Conservation (phyloP, 2,113 vertebrate species). For the Morone chrysops region DNA sequence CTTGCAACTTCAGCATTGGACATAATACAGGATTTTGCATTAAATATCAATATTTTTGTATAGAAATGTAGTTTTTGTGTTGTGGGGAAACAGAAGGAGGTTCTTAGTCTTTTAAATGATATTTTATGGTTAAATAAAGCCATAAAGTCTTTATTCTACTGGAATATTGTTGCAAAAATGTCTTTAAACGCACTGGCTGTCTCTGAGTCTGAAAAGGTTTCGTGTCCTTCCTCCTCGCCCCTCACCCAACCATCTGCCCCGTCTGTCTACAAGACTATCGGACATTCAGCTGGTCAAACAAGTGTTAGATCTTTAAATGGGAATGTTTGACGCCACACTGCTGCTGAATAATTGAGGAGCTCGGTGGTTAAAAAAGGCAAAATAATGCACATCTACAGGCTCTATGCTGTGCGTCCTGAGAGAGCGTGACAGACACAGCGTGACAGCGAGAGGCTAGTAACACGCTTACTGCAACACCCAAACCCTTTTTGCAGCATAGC, state of each 20-base stretch:
- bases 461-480: slow-evolving; percentile 60
- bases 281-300: slow-evolving; percentile 80
- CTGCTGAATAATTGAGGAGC: slow-evolving; percentile 82
- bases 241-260: slow-evolving; percentile 24
- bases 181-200: not conserved
- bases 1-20: not conserved
- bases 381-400: slow-evolving; percentile 71
- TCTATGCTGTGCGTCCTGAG: slow-evolving; percentile 41
- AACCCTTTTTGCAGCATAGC: slow-evolving; percentile 84
- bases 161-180: not conserved
- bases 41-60: not conserved
- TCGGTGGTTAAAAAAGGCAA: slow-evolving; percentile 65
- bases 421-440: slow-evolving; percentile 67
- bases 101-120: not conserved
- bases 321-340: slow-evolving; percentile 78
- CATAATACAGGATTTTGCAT: not conserved
- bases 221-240: not conserved
- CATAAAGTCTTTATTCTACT: not conserved
- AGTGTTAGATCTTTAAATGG: slow-evolving; percentile 82
- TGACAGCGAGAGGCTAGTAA: slow-evolving; percentile 53
- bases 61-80: not conserved
- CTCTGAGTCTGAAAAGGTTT: not conserved
- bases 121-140: too few relatives aligned
- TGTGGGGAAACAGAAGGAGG: not conserved
- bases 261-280: slow-evolving; percentile 72